Evolutionary conservation across 1,140 invertebrate species (phyloP).

Genomic region (Meloidogyne hapla): DNA sequence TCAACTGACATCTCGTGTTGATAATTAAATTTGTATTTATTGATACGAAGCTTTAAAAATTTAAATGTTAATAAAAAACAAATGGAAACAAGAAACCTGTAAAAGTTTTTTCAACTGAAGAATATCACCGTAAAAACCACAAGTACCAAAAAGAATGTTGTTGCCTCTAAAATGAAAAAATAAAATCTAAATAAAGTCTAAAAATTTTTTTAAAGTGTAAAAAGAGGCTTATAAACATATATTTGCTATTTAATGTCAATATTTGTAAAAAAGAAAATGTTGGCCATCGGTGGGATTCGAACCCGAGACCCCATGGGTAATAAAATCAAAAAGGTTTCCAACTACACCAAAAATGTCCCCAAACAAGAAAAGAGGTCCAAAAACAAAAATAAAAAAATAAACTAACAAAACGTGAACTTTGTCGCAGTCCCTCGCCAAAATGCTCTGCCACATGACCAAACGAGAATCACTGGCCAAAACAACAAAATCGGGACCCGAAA

Average conservation of each 20-base stretch:
- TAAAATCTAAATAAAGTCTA: no score
- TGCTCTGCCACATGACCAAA: conserved; percentile 79
- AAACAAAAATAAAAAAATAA: conserved; percentile 5
- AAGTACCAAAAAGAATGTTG: conserved; percentile 80
- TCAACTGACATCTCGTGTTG: conserved; percentile 86
- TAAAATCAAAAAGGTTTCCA: no score
- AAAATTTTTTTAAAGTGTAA: no score
- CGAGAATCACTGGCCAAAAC: conserved; percentile 87
- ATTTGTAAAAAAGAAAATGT: no score
- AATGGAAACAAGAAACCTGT: conserved; percentile 67
- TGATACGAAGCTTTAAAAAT: conserved; percentile 54
- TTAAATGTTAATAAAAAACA: neutral
- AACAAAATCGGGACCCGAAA: conserved; percentile 85
- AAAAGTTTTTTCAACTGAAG: conserved; percentile 83
- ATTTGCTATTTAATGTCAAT: no score
- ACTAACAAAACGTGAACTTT: conserved; percentile 67
- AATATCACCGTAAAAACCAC: conserved; percentile 97
- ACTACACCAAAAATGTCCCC: neutral
- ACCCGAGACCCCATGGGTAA: no score
- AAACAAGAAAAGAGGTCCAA: neutral
- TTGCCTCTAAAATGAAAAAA: conserved; percentile 68
- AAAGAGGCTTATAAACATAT: no score
- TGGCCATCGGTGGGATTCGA: no score
- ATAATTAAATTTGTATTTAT: conserved; percentile 84
- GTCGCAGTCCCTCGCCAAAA: conserved; percentile 81